phyloP scores from a whole-genome alignment of 2,113 vertebrate genomes.

The Parotia lawesii region DNA sequence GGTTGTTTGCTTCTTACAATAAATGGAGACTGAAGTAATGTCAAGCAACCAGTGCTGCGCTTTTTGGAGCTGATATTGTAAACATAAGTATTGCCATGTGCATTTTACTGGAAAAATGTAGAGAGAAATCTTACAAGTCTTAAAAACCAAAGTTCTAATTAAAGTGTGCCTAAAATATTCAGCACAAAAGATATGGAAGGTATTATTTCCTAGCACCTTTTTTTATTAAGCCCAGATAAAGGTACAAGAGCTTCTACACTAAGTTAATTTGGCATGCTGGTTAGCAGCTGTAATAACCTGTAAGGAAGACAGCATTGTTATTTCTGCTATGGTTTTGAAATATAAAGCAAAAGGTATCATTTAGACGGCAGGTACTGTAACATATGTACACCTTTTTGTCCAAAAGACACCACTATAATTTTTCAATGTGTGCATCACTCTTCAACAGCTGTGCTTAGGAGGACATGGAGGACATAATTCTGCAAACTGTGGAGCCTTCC shows the following conservation, averaged over 20 bases:
- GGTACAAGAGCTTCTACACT: background rate
- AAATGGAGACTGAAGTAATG: background rate
- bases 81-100: background rate
- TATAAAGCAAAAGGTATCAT: background rate
- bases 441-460: background rate
- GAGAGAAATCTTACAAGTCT: background rate
- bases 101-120: background rate
- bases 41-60: background rate
- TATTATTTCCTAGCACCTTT: slow-evolving; percentile 27
- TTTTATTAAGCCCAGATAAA: slow-evolving; percentile 23
- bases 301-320: background rate
- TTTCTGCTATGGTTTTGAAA: background rate
- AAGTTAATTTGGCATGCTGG: background rate
- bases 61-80: background rate
- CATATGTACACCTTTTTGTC: background rate
- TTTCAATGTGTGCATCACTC: background rate
- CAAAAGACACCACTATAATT: background rate
- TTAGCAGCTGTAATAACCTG: background rate
- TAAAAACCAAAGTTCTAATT: slow-evolving; percentile 22
- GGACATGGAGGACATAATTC: fast-evolving
- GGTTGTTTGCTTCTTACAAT: background rate
- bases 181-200: slow-evolving; percentile 19
- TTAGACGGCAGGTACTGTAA: background rate
- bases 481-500: background rate
- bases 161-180: slow-evolving; percentile 35